phyloP scores from a whole-genome alignment of 2,888 invertebrate genomes.

The Drosophila limbata region DNA sequence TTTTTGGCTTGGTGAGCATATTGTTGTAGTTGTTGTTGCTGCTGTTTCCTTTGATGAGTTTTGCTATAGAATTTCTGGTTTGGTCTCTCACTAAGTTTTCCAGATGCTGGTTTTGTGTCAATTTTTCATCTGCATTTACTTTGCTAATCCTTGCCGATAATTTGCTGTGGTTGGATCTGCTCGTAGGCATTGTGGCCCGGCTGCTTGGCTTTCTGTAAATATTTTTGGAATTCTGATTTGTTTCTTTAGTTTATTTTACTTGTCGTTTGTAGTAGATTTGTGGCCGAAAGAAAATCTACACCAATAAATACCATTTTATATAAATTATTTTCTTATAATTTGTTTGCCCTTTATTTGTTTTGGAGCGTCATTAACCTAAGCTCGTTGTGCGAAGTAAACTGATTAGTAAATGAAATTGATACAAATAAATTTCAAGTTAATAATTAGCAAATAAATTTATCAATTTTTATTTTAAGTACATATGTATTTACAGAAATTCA shows the following conservation, averaged over 20 bases:
- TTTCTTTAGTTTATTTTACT: conserved; percentile 22
- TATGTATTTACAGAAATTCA: neutral
- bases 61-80: conserved; percentile 28
- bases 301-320: conserved; percentile 19
- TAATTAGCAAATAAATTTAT: neutral
- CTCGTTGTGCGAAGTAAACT: neutral
- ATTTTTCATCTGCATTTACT: conserved; percentile 60
- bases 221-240: conserved; percentile 38
- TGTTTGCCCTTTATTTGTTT: conserved; percentile 11
- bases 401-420: neutral
- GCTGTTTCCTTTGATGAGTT: conserved; percentile 34
- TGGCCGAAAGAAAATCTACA: conserved; percentile 17
- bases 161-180: conserved; percentile 45
- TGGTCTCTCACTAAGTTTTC: conserved; percentile 21
- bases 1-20: conserved; percentile 44
- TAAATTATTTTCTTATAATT: conserved; percentile 14
- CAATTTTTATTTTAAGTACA: neutral
- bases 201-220: conserved; percentile 28
- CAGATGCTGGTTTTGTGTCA: conserved; percentile 30
- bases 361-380: neutral
- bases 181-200: conserved; percentile 8
- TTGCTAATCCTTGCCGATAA: conserved; percentile 59
- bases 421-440: neutral
- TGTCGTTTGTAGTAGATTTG: conserved; percentile 33
- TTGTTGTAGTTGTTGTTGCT: conserved; percentile 20